phyloP scores from a whole-genome alignment of 2,113 vertebrate species.

The Lophius piscatorius region DNA sequence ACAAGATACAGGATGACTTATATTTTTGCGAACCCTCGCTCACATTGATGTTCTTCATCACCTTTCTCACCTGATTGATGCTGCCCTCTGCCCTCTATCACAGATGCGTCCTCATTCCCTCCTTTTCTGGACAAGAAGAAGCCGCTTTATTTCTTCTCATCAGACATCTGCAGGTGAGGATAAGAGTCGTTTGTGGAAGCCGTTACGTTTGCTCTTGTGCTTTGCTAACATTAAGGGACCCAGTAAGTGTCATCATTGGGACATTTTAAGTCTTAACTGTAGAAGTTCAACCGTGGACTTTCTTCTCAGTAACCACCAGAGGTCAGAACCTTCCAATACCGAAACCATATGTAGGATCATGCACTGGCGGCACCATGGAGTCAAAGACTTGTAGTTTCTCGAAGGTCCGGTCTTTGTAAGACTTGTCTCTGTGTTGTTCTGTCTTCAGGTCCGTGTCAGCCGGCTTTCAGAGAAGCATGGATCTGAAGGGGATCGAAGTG shows the following conservation, averaged over 20 bases:
- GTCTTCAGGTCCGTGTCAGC: slow-evolving; percentile 88
- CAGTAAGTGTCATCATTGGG: neutral
- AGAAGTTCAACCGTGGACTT: neutral
- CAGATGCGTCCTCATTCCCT: slow-evolving; percentile 91
- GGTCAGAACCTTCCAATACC: slow-evolving; percentile 51
- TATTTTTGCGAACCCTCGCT: too few species aligned
- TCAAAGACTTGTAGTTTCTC: neutral
- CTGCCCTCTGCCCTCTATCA: slow-evolving; percentile 13
- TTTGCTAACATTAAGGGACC: neutral
- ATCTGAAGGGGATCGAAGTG: slow-evolving; percentile 88
- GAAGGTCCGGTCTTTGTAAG: neutral
- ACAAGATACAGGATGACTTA: too few species aligned
- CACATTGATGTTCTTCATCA: too few species aligned
- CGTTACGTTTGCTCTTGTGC: neutral
- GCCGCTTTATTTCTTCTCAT: slow-evolving; percentile 87
- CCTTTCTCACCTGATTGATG: neutral
- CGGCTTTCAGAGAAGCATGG: slow-evolving; percentile 58
- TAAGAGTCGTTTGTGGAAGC: neutral
- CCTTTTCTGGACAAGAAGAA: slow-evolving; percentile 85
- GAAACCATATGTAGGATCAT: neutral
- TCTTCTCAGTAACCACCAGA: slow-evolving; percentile 50
- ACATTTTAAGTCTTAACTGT: slow-evolving; percentile 5
- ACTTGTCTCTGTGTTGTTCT: neutral
- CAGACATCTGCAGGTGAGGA: slow-evolving; percentile 95
- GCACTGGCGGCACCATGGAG: neutral